phyloP scores from a whole-genome alignment of 2,888 invertebrate species.

The Malthinus flaveolus region DNA sequence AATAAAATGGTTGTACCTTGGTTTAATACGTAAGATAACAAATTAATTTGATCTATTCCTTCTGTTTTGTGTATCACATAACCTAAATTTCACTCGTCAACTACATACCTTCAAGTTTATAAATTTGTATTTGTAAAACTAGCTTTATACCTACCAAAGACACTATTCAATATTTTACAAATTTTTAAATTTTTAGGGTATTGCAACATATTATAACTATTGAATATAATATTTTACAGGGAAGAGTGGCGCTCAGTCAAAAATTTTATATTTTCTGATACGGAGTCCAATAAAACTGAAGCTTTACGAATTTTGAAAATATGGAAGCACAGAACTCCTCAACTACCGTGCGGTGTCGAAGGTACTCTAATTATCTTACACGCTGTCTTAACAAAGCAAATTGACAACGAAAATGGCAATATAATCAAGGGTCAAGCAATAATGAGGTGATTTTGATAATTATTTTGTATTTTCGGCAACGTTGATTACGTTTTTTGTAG shows the following conservation, averaged over 20 bases:
- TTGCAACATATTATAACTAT: constrained; percentile 5
- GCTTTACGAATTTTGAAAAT: constrained; percentile 56
- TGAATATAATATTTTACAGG: constrained; percentile 35
- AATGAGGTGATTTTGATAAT: constrained; percentile 63
- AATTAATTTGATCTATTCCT: neutral
- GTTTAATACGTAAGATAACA: constrained; percentile 47
- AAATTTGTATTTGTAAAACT: no score
- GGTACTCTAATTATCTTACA: constrained; percentile 62
- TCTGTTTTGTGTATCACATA: no score
- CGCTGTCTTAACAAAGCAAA: constrained; percentile 51
- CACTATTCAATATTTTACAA: no score
- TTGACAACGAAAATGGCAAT: constrained; percentile 57
- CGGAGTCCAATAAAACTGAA: constrained; percentile 32
- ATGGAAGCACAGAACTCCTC: constrained; percentile 63
- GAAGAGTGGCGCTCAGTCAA: constrained; percentile 61
- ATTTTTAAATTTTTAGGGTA: no score
- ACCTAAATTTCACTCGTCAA: no score
- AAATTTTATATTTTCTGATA: constrained; percentile 53
- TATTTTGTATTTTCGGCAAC: neutral
- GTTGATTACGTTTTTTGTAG: constrained; percentile 35
- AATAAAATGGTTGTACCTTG: constrained; percentile 51
- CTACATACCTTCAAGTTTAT: no score
- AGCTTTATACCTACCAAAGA: no score
- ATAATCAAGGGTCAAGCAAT: constrained; percentile 66
- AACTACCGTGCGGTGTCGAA: constrained; percentile 63